These are phyloP conservation scores for Thelaira solivaga DNA, from an alignment of 2,888 invertebrate genomes.

Conservation along the genomic window DNA sequence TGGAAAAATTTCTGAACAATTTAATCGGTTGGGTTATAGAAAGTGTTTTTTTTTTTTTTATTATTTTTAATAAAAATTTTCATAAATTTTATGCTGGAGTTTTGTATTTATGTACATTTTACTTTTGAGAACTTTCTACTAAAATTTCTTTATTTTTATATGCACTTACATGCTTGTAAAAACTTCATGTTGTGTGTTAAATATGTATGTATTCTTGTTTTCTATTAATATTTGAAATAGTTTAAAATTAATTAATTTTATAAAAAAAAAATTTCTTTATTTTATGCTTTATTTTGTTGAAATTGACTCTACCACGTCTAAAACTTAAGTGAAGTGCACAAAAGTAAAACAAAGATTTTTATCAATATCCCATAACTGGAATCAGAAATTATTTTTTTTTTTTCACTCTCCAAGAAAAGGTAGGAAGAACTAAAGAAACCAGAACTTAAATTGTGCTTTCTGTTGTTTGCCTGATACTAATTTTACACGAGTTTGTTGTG, in stretches of 20 bases:
- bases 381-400: background rate
- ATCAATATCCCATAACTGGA: constrained; percentile 66
- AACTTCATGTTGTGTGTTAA: constrained; percentile 54
- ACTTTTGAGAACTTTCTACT: no score
- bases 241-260: background rate
- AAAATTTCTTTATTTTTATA: constrained; percentile 6
- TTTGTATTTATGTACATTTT: background rate
- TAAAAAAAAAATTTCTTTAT: background rate
- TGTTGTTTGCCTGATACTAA: no score
- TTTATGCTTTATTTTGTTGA: constrained; percentile 2
- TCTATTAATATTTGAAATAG: background rate
- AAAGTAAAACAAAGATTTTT: constrained; percentile 74
- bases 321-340: constrained; percentile 73
- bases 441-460: constrained; percentile 43
- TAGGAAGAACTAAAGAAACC: constrained; percentile 48
- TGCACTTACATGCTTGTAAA: constrained; percentile 63
- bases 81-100: background rate
- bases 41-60: no score
- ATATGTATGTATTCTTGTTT: background rate
- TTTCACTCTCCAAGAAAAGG: constrained; percentile 19
- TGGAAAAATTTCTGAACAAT: no score
- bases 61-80: no score
- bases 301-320: constrained; percentile 66
- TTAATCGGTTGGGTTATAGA: no score
- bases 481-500: no score